Percentiles rank a stretch among this genome's conserved stretches.
Evolutionary conservation across 2,797 vertebrate species (phyloP).

Genomic region (Onychomys arenicola): DNA sequence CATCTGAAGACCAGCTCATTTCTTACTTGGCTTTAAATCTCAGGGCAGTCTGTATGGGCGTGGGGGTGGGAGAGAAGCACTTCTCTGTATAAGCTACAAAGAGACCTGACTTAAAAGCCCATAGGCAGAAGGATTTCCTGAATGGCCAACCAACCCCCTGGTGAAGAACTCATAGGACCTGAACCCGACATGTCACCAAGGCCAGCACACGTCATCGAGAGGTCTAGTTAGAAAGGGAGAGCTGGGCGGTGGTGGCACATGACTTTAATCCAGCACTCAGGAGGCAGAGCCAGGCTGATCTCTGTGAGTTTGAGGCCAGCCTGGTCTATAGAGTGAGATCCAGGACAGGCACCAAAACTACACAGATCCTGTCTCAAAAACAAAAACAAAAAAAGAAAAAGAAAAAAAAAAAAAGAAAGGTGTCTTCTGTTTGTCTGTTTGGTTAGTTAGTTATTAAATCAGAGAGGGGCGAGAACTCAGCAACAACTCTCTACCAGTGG

Average conservation of each 20-base stretch:
- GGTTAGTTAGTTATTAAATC: neutral
- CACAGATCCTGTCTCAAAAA: too few relatives aligned
- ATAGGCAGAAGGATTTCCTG: neutral
- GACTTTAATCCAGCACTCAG: too few relatives aligned
- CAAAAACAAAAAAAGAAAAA: too few relatives aligned
- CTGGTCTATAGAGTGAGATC: too few relatives aligned
- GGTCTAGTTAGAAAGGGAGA: neutral
- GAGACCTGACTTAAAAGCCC: neutral
- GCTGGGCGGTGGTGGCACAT: too few relatives aligned
- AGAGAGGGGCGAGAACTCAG: neutral
- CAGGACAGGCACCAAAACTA: too few relatives aligned
- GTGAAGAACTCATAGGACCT: neutral
- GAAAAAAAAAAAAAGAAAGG: neutral
- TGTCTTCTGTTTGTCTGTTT: neutral
- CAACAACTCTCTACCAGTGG: neutral
- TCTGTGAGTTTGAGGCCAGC: too few relatives aligned
- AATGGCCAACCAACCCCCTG: neutral
- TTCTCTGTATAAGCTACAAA: neutral
- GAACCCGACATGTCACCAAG: constrained; percentile 38
- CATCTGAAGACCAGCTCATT: neutral
- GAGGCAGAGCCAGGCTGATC: too few relatives aligned
- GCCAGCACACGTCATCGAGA: constrained; percentile 3
- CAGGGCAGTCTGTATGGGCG: neutral
- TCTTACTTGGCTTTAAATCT: neutral
- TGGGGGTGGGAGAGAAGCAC: neutral